A percentile compares a stretch with the other conserved stretches of the same genome.
These are phyloP conservation scores for Sebastes hubbsi DNA, from an alignment of 2,797 vertebrate genomes.

Conservation along the genomic window DNA sequence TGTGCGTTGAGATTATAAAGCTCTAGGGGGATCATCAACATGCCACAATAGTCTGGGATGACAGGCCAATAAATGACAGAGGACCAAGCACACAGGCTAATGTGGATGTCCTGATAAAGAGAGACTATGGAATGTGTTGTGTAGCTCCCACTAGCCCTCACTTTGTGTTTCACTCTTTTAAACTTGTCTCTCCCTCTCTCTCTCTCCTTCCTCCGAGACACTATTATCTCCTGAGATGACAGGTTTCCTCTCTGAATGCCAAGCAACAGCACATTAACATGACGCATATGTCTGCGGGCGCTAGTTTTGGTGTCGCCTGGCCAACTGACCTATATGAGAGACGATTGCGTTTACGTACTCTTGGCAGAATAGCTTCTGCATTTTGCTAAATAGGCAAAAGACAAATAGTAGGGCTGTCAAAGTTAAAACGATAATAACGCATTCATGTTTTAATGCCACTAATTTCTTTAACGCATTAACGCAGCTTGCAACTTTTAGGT, in stretches of 20 bases:
- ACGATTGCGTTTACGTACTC: not conserved
- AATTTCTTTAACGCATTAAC: no score
- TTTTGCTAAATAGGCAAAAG: not conserved
- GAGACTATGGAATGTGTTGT: constrained; percentile 8
- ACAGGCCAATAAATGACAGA: constrained; percentile 23
- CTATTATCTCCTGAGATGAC: not conserved
- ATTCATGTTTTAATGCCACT: no score
- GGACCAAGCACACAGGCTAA: not conserved
- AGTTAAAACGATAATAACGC: no score
- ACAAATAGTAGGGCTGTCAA: no score
- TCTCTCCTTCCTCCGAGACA: not conserved
- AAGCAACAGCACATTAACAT: constrained; percentile 7
- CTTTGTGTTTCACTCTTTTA: not conserved
- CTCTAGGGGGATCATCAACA: constrained; percentile 21
- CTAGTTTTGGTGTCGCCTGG: not conserved
- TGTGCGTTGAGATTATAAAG: constrained; percentile 23
- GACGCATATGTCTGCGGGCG: not conserved
- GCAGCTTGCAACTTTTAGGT: no score
- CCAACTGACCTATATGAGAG: constrained; percentile 3
- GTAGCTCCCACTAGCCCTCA: not conserved
- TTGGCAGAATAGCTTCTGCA: not conserved
- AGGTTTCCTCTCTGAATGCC: not conserved
- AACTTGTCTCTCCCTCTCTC: not conserved
- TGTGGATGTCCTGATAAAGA: not conserved
- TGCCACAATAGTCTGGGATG: constrained; percentile 16